Evolutionary conservation across 2,113 vertebrate genomes (phyloP).

Genomic region (Stegastes partitus): DNA sequence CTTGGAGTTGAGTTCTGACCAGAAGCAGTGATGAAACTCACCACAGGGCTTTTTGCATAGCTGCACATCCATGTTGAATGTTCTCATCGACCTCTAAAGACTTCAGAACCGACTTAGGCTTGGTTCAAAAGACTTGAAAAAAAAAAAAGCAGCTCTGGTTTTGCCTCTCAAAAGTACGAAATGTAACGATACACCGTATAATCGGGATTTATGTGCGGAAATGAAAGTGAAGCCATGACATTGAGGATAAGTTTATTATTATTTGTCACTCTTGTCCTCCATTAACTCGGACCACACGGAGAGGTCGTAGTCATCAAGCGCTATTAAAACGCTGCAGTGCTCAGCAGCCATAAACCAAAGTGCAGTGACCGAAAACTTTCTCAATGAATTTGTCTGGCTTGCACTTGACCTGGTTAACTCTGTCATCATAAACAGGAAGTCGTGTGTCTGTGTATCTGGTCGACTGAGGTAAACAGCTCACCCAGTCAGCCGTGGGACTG

Average conservation of each 20-base stretch:
- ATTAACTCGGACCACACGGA: not conserved
- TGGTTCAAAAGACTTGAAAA: not conserved
- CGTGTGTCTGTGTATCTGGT: not conserved
- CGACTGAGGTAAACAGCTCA: conserved; percentile 23
- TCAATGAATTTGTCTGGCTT: not conserved
- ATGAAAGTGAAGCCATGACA: not conserved
- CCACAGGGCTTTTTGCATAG: not conserved
- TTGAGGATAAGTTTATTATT: not conserved
- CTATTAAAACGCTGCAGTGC: not conserved
- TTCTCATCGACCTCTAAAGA: not conserved
- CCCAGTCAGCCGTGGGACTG: conserved; percentile 13
- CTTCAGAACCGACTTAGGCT: not conserved
- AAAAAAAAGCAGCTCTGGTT: not conserved
- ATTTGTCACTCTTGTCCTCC: not conserved
- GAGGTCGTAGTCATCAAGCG: not conserved
- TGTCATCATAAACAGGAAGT: not conserved
- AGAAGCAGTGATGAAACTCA: not conserved
- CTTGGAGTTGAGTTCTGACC: not conserved
- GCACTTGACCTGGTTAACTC: not conserved
- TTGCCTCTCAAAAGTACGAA: not conserved
- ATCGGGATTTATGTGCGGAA: not conserved
- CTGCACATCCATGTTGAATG: not conserved
- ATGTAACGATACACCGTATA: not conserved
- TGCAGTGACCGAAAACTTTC: not conserved
- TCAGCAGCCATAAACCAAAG: conserved; percentile 4